Conservation (phyloP, 2,888 invertebrate genomes). For the Tenthredo scrophulariae region DNA sequence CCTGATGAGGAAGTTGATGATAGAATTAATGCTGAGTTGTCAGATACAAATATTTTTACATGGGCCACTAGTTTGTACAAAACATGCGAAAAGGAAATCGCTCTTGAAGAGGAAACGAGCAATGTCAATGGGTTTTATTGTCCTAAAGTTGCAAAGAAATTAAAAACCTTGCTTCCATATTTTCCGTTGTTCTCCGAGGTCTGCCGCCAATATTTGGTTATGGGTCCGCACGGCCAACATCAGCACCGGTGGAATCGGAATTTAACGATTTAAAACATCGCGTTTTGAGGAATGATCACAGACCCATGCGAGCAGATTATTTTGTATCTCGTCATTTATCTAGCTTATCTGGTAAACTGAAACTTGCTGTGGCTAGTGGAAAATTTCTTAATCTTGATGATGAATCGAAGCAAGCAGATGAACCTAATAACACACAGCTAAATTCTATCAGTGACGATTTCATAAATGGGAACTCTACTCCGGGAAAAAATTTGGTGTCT, state of each 20-base stretch:
- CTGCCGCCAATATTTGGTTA: slow-evolving; percentile 1
- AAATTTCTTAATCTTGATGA: slow-evolving; percentile 24
- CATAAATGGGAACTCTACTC: not conserved
- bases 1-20: not conserved
- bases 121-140: slow-evolving; percentile 53
- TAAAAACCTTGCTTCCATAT: slow-evolving; percentile 7
- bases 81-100: slow-evolving; percentile 13
- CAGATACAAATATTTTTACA: slow-evolving; percentile 5
- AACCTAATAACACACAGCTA: slow-evolving; percentile 31
- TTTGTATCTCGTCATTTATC: slow-evolving; percentile 15
- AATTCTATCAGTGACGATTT: slow-evolving; percentile 36
- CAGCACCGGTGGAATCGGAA: slow-evolving; percentile 11
- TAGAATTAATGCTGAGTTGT: not conserved
- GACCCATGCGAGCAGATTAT: slow-evolving; percentile 13
- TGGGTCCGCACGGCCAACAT: not conserved
- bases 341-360: not conserved
- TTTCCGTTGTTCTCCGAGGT: slow-evolving; percentile 13
- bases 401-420: not conserved
- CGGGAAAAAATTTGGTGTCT: not conserved
- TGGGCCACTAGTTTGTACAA: slow-evolving; percentile 17
- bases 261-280: slow-evolving; percentile 55
- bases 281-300: not conserved
- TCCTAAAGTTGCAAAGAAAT: slow-evolving; percentile 37
- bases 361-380: slow-evolving; percentile 23
- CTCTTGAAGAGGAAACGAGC: slow-evolving; percentile 19